Evolutionary conservation across 2,888 invertebrate species (phyloP).

Genomic region (Diarsia rubi): DNA sequence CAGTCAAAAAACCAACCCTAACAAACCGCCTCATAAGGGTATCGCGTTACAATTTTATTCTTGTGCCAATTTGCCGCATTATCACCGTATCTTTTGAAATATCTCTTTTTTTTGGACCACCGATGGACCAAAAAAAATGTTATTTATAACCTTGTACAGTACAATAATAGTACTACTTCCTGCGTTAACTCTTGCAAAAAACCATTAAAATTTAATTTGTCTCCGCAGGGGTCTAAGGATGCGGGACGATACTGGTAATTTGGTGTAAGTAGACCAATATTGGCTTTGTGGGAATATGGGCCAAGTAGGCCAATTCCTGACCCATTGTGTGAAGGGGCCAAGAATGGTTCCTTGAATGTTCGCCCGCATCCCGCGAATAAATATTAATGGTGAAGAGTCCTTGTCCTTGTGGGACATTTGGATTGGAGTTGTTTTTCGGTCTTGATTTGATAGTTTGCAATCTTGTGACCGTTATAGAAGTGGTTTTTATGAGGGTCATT

Average conservation of each 20-base stretch:
- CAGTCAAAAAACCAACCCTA: constrained; percentile 45
- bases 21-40: background rate
- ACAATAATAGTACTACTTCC: constrained; percentile 59
- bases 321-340: constrained; percentile 83
- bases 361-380: constrained; percentile 87
- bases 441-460: constrained; percentile 29
- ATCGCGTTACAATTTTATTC: constrained; percentile 42
- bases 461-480: constrained; percentile 7
- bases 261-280: constrained; percentile 73
- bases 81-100: constrained; percentile 25
- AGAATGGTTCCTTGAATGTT: constrained; percentile 85
- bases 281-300: constrained; percentile 68
- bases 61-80: constrained; percentile 38
- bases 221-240: constrained; percentile 83
- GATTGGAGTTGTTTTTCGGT: constrained; percentile 39
- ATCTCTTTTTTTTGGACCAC: constrained; percentile 39
- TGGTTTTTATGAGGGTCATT: background rate
- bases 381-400: constrained; percentile 77
- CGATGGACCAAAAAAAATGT: constrained; percentile 35
- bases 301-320: constrained; percentile 86
- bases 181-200: constrained; percentile 72
- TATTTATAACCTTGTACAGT: constrained; percentile 51
- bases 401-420: constrained; percentile 50
- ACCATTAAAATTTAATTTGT: constrained; percentile 75
- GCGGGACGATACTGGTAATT: constrained; percentile 89